phyloP scores from a whole-genome alignment of 2,888 invertebrate genomes.

The Pyrocoelia pectoralis region DNA sequence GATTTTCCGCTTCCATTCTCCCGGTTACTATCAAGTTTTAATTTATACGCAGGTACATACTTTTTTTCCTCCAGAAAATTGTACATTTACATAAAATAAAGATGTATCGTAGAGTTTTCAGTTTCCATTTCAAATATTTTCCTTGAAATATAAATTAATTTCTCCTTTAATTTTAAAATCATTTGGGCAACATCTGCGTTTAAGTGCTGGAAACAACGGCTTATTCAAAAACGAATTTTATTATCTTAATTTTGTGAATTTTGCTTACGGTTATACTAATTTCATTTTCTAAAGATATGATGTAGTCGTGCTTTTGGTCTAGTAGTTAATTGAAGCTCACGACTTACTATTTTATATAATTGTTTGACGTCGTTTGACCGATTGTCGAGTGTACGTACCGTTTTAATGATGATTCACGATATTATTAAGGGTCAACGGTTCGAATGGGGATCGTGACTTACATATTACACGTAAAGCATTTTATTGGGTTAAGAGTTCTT shows the following conservation, averaged over 20 bases:
- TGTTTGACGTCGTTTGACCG: not conserved
- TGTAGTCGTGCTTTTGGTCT: not conserved
- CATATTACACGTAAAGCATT: not conserved
- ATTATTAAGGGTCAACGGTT: conserved; percentile 8
- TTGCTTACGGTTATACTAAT: not conserved
- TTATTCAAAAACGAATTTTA: conserved; percentile 12
- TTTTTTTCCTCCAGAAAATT: not conserved
- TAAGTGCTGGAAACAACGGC: conserved; percentile 22
- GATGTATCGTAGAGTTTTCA: conserved; percentile 1
- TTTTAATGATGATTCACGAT: not conserved
- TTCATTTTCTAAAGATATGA: not conserved
- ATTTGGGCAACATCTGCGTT: conserved; percentile 25
- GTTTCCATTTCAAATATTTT: conserved; percentile 8
- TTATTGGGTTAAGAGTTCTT: too few relatives aligned
- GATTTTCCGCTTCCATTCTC: conserved; percentile 25
- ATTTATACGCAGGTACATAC: conserved; percentile 14
- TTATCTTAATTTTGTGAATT: conserved; percentile 4
- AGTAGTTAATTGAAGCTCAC: not conserved
- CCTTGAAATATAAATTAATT: conserved; percentile 15
- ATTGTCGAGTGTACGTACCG: not conserved
- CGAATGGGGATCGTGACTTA: not conserved
- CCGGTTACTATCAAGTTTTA: conserved; percentile 9
- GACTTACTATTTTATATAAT: too few relatives aligned
- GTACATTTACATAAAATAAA: not conserved
- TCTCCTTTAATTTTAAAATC: conserved; percentile 18